Conservation (phyloP, 2,113 vertebrate genomes). For the Anseranas semipalmata region DNA sequence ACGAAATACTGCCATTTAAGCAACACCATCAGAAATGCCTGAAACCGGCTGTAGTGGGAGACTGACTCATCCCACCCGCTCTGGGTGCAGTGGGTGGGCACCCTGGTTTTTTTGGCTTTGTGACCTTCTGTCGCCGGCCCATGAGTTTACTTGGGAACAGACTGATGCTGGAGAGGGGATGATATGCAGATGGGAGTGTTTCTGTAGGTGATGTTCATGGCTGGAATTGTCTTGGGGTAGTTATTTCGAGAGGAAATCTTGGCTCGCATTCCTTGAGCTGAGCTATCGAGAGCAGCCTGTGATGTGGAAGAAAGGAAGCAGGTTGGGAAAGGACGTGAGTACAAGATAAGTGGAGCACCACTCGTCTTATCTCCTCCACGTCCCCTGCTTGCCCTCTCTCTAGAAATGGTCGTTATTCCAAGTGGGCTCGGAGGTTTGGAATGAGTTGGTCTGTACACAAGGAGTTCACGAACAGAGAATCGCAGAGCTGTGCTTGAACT, state of each 20-base stretch:
- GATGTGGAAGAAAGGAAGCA: neutral
- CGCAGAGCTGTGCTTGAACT: neutral
- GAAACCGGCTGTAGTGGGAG: neutral
- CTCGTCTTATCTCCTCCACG: neutral
- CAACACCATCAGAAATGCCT: neutral
- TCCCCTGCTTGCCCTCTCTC: neutral
- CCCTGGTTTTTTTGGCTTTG: neutral
- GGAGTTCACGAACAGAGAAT: neutral
- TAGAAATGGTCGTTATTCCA: neutral
- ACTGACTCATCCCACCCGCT: neutral
- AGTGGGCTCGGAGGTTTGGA: neutral
- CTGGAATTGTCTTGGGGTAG: neutral
- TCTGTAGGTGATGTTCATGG: neutral
- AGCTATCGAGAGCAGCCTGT: neutral
- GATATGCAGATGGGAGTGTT: neutral
- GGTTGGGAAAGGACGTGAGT: neutral
- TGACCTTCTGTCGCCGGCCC: neutral
- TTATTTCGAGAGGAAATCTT: conserved; percentile 9
- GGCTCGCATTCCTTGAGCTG: neutral
- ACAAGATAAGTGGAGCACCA: neutral
- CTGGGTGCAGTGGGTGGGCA: neutral
- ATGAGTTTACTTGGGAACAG: neutral
- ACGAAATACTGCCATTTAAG: neutral
- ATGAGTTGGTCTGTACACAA: neutral
- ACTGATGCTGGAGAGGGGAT: neutral